Conservation (phyloP, 2,113 vertebrate genomes). For the Pristiophorus japonicus region DNA sequence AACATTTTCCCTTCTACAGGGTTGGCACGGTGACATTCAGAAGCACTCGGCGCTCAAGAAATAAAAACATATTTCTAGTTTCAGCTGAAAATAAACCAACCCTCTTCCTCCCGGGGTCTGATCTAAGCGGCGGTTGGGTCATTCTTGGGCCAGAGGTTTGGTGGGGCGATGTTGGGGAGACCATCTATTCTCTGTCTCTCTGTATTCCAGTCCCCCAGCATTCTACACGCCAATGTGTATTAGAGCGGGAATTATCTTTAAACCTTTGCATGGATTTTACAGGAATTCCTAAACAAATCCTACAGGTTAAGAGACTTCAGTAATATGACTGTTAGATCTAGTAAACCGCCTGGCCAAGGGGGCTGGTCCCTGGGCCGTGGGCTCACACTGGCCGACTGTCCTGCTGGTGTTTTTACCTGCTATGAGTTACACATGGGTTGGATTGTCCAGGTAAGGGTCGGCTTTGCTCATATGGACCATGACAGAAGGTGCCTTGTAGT, state of each 20-base stretch:
- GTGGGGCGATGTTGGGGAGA: background rate
- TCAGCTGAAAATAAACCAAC: background rate
- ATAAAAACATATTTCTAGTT: background rate
- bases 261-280: constrained; percentile 12
- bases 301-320: constrained; percentile 16
- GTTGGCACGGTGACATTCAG: constrained; percentile 8
- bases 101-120: background rate
- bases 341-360: background rate
- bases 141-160: background rate
- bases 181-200: background rate
- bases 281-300: background rate
- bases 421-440: constrained; percentile 72
- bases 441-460: constrained; percentile 82
- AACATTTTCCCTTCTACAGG: background rate
- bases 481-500: constrained; percentile 83
- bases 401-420: background rate
- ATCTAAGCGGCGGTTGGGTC: background rate
- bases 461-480: constrained; percentile 88
- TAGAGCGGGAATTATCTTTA: background rate
- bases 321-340: background rate
- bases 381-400: background rate
- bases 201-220: background rate
- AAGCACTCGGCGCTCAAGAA: background rate
- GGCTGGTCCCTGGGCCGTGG: background rate
- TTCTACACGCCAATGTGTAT: background rate